Evolutionary conservation across 37 sponge, comb jelly and placozoan species (phyloP), one percentile per base, ranked within the genome.

Genomic region (Beroe ovata): DNA sequence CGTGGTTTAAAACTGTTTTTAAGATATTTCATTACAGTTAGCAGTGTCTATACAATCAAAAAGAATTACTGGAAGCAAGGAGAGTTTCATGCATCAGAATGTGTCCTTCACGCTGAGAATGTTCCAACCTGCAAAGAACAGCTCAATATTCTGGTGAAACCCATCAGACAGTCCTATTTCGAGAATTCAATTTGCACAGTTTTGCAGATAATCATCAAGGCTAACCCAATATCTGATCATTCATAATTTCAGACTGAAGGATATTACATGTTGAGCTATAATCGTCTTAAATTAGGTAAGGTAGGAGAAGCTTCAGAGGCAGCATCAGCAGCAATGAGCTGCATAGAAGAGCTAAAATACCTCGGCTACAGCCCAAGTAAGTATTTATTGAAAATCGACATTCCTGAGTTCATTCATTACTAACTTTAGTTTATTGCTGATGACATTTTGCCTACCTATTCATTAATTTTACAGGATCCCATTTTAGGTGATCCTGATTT

Each of bases 11-110:
- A n/a, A n/a, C n/a, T n/a, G n/a, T n/a, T n/a, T n/a, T n/a, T n/a
- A n/a, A n/a, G n/a, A n/a, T n/a, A n/a, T n/a, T n/a, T 25, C 63
- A 6, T 25, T 16, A 6, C 47, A 77, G 84, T 77, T n/a, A 35
- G 54, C 1, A 1, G 20, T 14, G 84, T 42, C 4, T 77, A 77
- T 29, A 23, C 33, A 26, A 36, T 42, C 22, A 77, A 40, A 41
- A 77, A 77, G 84, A 42, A 54, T n/a, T 77, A 77, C 28, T 77
- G 42, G 54, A 77, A 77, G n/a, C 84, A 77, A 40, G 84, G 84
- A 11, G 84, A 77, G 28, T 36, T 42, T 23, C 84, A 77, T 23
- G n/a, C 84, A 4, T 39, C 54, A 42, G 84, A 77, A 42, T 42
- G 36, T 40, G 47, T 77, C n/a, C 38, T 77, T 1, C 41, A 77